A percentile compares a stretch with the other conserved stretches of the same genome.
Conservation (phyloP, 2,797 vertebrate genomes). For the Eidolon dupreanum region DNA sequence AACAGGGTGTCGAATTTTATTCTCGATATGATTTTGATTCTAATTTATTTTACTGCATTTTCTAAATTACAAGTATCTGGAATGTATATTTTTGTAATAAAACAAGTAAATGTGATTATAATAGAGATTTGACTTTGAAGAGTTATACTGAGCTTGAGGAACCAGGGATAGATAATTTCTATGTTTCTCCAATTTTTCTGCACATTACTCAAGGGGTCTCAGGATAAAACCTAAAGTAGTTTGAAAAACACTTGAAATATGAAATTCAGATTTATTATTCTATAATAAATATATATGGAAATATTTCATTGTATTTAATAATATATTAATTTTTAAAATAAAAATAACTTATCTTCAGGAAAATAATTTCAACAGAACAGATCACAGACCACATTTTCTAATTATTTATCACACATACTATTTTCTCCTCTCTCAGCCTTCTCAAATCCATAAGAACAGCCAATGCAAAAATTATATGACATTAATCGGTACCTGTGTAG, state of each 20-base stretch:
- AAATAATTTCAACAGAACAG: neutral
- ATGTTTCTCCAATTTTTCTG: neutral
- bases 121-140: neutral
- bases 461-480: neutral
- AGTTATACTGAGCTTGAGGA: neutral
- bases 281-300: neutral
- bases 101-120: neutral
- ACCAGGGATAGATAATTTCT: neutral
- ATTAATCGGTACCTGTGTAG: neutral
- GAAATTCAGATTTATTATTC: neutral
- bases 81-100: neutral
- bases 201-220: neutral
- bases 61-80: neutral
- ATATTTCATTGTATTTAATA: neutral
- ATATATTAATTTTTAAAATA: constrained; percentile 1
- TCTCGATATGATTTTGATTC: neutral
- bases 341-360: neutral
- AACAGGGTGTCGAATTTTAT: neutral
- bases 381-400: neutral
- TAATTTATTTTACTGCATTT: neutral
- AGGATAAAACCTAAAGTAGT: neutral
- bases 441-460: neutral
- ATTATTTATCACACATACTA: neutral
- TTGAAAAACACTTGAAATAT: neutral
- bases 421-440: neutral